Base-by-base conservation (phyloP, 1,140 invertebrate species). In the Linepithema humile region DNA sequence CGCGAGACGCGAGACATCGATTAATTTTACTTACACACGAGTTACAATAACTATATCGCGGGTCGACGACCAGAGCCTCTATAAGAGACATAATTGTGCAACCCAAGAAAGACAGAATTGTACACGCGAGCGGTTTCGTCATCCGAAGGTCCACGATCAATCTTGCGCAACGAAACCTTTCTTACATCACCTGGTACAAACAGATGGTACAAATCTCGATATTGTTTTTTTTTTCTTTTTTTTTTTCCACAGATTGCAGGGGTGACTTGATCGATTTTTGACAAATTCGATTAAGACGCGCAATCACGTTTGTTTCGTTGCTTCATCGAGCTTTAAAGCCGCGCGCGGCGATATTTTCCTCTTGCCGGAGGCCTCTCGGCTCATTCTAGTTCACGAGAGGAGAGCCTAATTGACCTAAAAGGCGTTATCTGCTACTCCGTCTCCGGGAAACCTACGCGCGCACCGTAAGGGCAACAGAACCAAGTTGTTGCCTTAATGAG, bases 401-500 rank as follows among this genome's bases (percentile, higher is more conserved):
- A 78, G 53, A 82, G 26, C 85, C 82, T 91, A 90, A 90, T 90
- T 91, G 88, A 91, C 89, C 84, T 85, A 86, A 90, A 91, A 90
- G 84, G 88, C 83, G 73, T 89, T 90, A 90, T 90, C 89, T 90
- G 60, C 38, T 62, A 62, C 53, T 64, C 64, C 55, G 62, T 72
- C 86, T 80, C 78, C 32, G 48, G 82, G 48, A 72, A 87, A 89
- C 50, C 9, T 57, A 69, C 77, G 74, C 57, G 73, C 72, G 60
- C 64, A 59, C 50, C 40, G 86, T 45, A 75, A 89, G 53, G 73
- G 82, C 23, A 38, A 83, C 77, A 85, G 72, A 88, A 55, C 86
- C 82, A 85, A 85, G 89, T 91, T 89, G 90, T 90, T 90, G 91
- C 85, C 89, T 89, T 92, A 92, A 92, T 92, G 91, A 92, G 89